Conservation (phyloP, 2,113 vertebrate genomes). For the Malurus cyaneus region DNA sequence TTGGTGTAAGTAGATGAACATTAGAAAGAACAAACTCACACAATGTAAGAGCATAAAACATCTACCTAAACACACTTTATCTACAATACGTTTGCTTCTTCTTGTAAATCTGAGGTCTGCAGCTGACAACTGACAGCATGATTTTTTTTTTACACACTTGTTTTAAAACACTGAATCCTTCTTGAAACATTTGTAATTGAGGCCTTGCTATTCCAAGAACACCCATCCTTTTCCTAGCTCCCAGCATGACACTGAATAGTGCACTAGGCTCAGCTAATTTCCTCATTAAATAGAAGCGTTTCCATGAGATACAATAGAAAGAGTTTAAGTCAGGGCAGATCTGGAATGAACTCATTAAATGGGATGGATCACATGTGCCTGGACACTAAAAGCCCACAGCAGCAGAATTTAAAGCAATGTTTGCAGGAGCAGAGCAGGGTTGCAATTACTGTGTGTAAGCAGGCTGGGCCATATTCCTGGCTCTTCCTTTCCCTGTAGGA, state of each 20-base stretch:
- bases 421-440: background rate
- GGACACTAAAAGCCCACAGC: background rate
- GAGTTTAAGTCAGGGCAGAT: rapidly evolving
- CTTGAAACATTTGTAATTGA: background rate
- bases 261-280: background rate
- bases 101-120: background rate
- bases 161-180: background rate
- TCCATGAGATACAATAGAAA: background rate
- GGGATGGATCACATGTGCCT: background rate
- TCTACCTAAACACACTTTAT: background rate
- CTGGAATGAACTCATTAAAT: background rate
- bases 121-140: background rate
- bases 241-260: background rate
- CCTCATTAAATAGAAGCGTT: background rate
- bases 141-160: background rate
- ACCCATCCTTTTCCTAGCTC: background rate
- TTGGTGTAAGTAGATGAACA: background rate
- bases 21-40: background rate
- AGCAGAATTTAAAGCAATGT: background rate
- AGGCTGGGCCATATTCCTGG: background rate
- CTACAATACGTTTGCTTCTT: rapidly evolving
- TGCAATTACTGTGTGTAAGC: background rate
- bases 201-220: background rate
- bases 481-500: background rate
- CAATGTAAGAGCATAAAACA: background rate